Conservation (phyloP, 2,113 vertebrate genomes). For the Ptilorrhoa leucosticta region DNA sequence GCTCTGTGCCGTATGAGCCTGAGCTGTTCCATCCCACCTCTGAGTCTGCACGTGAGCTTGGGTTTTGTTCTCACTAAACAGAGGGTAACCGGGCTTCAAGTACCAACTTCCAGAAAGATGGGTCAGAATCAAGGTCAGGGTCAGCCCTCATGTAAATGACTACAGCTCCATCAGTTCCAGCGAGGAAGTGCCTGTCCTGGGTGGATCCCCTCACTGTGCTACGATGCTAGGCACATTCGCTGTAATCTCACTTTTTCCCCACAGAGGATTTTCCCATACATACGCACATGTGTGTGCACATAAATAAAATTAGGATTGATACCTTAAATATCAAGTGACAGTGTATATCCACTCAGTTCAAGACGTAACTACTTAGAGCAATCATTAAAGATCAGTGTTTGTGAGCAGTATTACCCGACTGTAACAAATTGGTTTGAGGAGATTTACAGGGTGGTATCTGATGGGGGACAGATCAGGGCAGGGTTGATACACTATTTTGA, state of each 20-base stretch:
- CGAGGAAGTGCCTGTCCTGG: background rate
- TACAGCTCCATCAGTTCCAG: background rate
- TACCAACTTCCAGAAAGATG: background rate
- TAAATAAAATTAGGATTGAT: constrained; percentile 1
- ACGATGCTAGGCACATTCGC: background rate
- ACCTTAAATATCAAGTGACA: background rate
- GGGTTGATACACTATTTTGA: background rate
- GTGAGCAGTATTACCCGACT: background rate
- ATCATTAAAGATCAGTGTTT: background rate
- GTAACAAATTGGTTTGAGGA: background rate
- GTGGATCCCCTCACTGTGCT: background rate
- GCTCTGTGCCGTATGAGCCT: background rate
- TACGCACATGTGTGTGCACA: background rate
- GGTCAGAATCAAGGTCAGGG: background rate
- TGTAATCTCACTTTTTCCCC: background rate
- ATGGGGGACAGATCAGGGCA: background rate
- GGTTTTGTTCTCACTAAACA: background rate
- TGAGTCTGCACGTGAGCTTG: background rate
- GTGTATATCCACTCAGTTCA: background rate
- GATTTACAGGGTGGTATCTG: background rate
- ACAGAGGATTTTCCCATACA: background rate
- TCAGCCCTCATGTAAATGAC: background rate
- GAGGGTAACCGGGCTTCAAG: background rate
- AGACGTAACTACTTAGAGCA: background rate
- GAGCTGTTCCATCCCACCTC: background rate